phyloP scores from a whole-genome alignment of 2,113 vertebrate genomes.

The Leptosomus discolor region DNA sequence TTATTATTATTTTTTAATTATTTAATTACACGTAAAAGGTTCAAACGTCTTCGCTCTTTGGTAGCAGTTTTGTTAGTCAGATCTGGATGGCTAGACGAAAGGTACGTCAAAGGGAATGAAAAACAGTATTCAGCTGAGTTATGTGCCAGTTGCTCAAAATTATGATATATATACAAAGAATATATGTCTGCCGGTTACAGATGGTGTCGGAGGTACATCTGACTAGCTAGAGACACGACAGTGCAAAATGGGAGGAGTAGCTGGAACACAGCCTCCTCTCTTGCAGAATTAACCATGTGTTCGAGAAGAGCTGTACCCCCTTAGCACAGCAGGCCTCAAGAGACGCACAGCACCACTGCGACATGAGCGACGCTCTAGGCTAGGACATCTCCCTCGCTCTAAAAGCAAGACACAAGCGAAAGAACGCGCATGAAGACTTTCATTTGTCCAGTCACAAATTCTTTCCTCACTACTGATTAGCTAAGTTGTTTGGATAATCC shows the following conservation, averaged over 20 bases:
- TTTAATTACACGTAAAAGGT: background rate
- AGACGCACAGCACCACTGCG: background rate
- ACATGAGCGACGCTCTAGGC: fast-evolving
- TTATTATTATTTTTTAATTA: background rate
- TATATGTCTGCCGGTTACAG: background rate
- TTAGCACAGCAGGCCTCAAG: fast-evolving
- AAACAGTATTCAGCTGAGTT: background rate
- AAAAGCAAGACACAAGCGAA: background rate
- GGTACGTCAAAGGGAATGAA: background rate
- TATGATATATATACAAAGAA: background rate
- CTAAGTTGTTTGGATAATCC: background rate
- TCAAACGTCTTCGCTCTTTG: background rate
- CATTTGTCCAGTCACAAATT: background rate
- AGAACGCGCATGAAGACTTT: background rate
- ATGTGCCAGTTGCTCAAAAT: background rate
- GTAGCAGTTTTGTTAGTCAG: background rate
- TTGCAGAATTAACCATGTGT: background rate
- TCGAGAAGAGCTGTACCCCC: background rate
- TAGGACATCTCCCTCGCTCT: background rate
- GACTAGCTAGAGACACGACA: background rate
- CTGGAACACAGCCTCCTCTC: background rate
- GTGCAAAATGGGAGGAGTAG: background rate
- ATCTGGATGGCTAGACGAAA: background rate
- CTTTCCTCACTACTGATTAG: background rate
- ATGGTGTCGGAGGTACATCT: background rate